These are phyloP conservation scores for Selene dorsalis DNA, from an alignment of 2,797 vertebrate species.

Conservation along the genomic window DNA sequence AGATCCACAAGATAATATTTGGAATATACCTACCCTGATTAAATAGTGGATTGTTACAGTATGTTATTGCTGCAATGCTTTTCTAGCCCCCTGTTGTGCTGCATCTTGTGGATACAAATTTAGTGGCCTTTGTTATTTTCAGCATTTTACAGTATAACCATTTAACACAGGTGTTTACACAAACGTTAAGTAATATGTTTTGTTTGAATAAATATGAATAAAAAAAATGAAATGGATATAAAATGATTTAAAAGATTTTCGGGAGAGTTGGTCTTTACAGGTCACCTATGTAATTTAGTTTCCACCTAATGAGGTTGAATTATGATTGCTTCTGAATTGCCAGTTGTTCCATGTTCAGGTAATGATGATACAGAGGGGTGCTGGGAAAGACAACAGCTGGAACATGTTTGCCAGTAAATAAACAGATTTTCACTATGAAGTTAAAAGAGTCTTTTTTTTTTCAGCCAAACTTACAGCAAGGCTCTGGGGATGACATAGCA, in stretches of 20 bases:
- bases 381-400: slow-evolving; percentile 16
- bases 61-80: background rate
- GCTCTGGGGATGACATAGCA: background rate
- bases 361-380: slow-evolving; percentile 17
- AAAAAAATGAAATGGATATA: slow-evolving; percentile 15
- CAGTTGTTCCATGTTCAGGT: slow-evolving; percentile 14
- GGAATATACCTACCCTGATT: background rate
- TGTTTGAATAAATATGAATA: slow-evolving; percentile 20
- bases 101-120: background rate
- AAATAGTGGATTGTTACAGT: background rate
- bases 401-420: slow-evolving; percentile 2
- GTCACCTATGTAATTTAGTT: slow-evolving; percentile 29
- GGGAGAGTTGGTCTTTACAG: background rate
- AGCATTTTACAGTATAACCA: slow-evolving; percentile 5
- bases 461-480: background rate
- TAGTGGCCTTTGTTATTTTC: background rate
- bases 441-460: background rate
- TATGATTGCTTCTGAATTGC: slow-evolving; percentile 22
- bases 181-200: background rate
- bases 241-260: background rate
- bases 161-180: slow-evolving; percentile 15
- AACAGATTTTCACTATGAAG: background rate
- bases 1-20: background rate
- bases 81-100: background rate
- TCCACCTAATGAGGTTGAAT: slow-evolving; percentile 26